Evolutionary conservation across 2,113 vertebrate species (phyloP).

Genomic region (Lepus europaeus): DNA sequence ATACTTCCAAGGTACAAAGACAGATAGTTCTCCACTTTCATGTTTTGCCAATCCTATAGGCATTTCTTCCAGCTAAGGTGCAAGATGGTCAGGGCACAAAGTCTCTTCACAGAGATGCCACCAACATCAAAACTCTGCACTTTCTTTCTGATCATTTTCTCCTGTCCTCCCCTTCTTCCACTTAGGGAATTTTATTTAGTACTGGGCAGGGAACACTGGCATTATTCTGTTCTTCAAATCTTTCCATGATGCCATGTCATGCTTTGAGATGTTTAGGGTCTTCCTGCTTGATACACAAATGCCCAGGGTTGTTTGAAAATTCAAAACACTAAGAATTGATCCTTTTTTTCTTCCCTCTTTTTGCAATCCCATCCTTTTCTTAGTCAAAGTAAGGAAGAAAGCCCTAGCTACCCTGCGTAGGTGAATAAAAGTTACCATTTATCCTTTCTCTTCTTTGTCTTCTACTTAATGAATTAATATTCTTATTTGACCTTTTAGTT

Average conservation of each 20-base stretch:
- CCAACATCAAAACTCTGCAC: not conserved
- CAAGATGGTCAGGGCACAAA: not conserved
- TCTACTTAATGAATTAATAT: not conserved
- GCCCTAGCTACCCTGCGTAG: not conserved
- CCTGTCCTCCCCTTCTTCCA: not conserved
- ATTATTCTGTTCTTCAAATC: not conserved
- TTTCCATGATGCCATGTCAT: not conserved
- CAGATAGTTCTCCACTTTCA: not conserved
- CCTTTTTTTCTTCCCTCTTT: not conserved
- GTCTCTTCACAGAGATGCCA: not conserved
- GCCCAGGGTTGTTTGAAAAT: not conserved
- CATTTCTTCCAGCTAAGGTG: not conserved
- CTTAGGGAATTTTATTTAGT: not conserved
- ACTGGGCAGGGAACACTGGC: not conserved
- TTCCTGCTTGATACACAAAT: not conserved
- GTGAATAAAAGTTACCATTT: not conserved
- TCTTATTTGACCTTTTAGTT: slow-evolving; percentile 6
- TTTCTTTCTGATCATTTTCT: not conserved
- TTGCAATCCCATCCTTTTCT: not conserved
- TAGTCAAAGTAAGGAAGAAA: not conserved
- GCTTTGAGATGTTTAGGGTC: not conserved
- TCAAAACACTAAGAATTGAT: not conserved
- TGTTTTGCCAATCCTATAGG: not conserved
- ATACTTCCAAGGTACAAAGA: not conserved
- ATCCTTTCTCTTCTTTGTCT: not conserved